Evolutionary conservation across 2,113 vertebrate species (phyloP).

Genomic region (Paracanthobrama guichenoti): DNA sequence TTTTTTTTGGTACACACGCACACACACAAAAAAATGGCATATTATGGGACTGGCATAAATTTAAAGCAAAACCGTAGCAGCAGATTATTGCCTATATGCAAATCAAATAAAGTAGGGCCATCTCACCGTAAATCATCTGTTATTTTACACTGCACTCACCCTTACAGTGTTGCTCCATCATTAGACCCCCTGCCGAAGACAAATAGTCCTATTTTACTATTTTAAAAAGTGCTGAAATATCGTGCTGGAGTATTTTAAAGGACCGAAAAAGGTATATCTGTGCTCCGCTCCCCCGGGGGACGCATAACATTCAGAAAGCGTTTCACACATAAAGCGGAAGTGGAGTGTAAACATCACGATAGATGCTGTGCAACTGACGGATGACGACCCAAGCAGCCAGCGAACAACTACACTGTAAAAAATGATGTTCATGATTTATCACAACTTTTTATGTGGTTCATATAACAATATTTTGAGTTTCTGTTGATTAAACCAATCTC

Average conservation of each 20-base stretch:
- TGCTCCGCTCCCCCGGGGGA: background rate
- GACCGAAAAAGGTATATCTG: background rate
- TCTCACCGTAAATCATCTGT: background rate
- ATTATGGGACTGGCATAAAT: constrained; percentile 5
- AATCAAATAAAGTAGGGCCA: background rate
- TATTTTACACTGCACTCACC: background rate
- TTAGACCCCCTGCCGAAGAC: constrained; percentile 5
- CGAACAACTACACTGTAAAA: no score
- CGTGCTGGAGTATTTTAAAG: background rate
- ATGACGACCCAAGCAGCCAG: no score
- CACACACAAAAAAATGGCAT: background rate
- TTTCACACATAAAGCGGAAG: background rate
- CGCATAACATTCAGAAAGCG: constrained; percentile 9
- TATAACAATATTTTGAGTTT: no score
- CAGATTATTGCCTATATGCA: constrained; percentile 27
- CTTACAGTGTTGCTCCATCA: background rate
- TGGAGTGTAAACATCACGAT: constrained; percentile 6
- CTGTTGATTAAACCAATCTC: no score
- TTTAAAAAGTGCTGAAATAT: constrained; percentile 22
- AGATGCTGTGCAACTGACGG: background rate
- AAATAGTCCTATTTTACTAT: background rate
- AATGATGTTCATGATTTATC: no score
- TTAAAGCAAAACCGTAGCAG: constrained; percentile 30
- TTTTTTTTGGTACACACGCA: constrained; percentile 12
- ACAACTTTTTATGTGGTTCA: no score